Percentiles rank a stretch among this genome's conserved stretches.
Evolutionary conservation across 2,797 vertebrate species (phyloP).

Genomic region (Amblyopsis hoosieri): DNA sequence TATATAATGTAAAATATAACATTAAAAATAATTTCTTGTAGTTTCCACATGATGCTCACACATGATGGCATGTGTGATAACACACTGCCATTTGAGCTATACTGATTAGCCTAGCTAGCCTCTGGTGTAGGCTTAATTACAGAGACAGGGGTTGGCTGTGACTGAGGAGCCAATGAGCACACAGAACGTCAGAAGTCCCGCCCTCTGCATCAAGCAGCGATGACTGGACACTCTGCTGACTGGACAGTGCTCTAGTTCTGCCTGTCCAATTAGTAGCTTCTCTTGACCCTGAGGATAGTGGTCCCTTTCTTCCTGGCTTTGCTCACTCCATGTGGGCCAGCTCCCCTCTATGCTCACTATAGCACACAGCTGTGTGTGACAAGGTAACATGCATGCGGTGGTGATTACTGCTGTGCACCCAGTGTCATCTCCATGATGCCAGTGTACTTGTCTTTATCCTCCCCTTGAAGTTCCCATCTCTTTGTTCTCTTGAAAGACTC

Average conservation of each 20-base stretch:
- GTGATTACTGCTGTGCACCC: conserved; percentile 2
- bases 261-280: conserved; percentile 73
- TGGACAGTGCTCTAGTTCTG: conserved; percentile 68
- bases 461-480: not conserved
- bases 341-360: conserved; percentile 49
- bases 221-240: conserved; percentile 71
- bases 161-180: conserved; percentile 52
- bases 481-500: conserved; percentile 6
- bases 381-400: conserved; percentile 18
- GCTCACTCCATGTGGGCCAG: conserved; percentile 55
- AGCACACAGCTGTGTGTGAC: conserved; percentile 13
- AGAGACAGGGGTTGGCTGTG: conserved; percentile 47
- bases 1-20: too few relatives aligned
- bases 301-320: conserved; percentile 61
- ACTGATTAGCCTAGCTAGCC: conserved; percentile 38
- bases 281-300: conserved; percentile 59
- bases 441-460: not conserved
- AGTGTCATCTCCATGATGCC: conserved; percentile 6
- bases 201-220: conserved; percentile 55
- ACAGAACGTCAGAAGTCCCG: conserved; percentile 46
- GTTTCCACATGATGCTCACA: too few relatives aligned
- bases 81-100: conserved; percentile 33
- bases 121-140: conserved; percentile 32
- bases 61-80: not conserved
- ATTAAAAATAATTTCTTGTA: too few relatives aligned